Conservation (phyloP, 2,797 vertebrate genomes). For the Phaenicophaeus curvirostris region DNA sequence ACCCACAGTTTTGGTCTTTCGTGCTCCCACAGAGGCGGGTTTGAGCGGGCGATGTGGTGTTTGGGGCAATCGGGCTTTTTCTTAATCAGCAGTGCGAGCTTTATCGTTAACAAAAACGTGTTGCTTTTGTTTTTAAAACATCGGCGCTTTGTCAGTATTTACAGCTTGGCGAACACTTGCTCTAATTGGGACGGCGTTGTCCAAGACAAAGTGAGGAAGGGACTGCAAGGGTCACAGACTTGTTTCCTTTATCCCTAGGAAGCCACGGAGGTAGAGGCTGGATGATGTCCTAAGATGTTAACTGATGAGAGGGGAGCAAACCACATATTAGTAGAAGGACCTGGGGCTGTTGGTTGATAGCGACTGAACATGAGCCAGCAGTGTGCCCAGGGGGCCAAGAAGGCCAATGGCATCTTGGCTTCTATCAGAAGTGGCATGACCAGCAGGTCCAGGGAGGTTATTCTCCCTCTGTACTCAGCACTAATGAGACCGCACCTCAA, state of each 20-base stretch:
- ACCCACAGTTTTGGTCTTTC: not conserved
- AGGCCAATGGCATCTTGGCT: no score
- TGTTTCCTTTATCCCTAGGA: not conserved
- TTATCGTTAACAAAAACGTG: not conserved
- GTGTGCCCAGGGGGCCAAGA: no score
- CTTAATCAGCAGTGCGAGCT: not conserved
- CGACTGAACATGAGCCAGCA: no score
- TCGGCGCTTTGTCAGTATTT: not conserved
- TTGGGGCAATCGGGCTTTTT: not conserved
- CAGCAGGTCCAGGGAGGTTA: no score
- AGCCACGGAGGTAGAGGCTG: not conserved
- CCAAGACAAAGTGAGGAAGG: not conserved
- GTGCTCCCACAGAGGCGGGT: not conserved
- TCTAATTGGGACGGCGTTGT: not conserved
- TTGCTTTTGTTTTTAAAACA: not conserved
- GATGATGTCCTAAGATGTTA: not conserved
- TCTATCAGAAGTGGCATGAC: no score
- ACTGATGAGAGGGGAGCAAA: not conserved
- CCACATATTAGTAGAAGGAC: no score
- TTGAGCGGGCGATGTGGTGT: no score
- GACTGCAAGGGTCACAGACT: not conserved
- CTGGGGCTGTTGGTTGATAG: no score
- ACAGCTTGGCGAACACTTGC: not conserved
- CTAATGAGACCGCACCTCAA: no score
- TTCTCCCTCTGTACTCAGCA: no score